Evolutionary conservation across 2,888 invertebrate genomes (phyloP).

Genomic region (Lasioglossum villosulum): DNA sequence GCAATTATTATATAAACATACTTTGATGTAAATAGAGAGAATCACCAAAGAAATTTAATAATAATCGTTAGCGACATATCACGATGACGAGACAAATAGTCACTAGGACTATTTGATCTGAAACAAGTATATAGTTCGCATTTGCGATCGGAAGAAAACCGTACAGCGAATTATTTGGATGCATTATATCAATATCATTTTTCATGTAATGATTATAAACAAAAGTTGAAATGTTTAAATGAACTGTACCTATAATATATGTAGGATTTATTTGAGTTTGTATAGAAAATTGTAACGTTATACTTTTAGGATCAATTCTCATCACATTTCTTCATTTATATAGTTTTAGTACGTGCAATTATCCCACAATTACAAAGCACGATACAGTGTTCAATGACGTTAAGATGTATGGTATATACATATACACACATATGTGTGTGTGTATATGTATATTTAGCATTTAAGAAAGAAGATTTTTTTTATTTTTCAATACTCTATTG

Average conservation of each 20-base stretch:
- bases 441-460: slow-evolving; percentile 21
- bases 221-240: slow-evolving; percentile 13
- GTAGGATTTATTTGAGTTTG: slow-evolving; percentile 10
- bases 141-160: slow-evolving; percentile 16
- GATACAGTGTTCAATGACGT: slow-evolving; percentile 48
- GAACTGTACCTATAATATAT: slow-evolving; percentile 3
- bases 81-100: slow-evolving; percentile 25
- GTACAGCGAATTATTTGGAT: slow-evolving; percentile 33
- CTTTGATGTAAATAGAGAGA: slow-evolving; percentile 56
- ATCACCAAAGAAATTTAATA: slow-evolving; percentile 64
- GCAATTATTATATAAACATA: slow-evolving; percentile 51
- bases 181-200: background rate
- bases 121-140: slow-evolving; percentile 29
- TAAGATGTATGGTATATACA: slow-evolving; percentile 25
- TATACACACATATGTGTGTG: background rate
- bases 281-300: slow-evolving; percentile 30
- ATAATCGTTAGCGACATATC: slow-evolving; percentile 64
- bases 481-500: slow-evolving; percentile 14
- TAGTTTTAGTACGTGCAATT: slow-evolving; percentile 42
- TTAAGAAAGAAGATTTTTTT: slow-evolving; percentile 36
- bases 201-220: slow-evolving; percentile 10
- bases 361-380: slow-evolving; percentile 42
- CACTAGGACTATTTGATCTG: slow-evolving; percentile 22
- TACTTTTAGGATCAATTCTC: slow-evolving; percentile 24
- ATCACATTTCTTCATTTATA: slow-evolving; percentile 31